A percentile compares a stretch with the other conserved stretches of the same genome.
phyloP scores from a whole-genome alignment of 1,140 invertebrate species.

The Stratiolaelaps scimitus region DNA sequence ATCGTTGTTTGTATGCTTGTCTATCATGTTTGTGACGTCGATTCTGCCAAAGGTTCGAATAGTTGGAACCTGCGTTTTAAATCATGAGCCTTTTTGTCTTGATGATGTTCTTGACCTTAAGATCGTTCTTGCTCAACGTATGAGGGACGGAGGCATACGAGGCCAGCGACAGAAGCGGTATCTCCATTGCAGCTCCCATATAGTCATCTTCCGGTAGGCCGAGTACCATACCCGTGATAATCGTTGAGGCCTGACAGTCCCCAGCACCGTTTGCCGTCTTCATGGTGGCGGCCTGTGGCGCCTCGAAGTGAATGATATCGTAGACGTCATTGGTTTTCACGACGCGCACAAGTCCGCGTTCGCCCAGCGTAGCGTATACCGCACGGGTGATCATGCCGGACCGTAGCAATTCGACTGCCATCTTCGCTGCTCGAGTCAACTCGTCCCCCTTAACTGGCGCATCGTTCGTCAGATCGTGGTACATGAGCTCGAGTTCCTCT shows the following conservation, averaged over 20 bases:
- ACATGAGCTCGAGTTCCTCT: slow-evolving; percentile 20
- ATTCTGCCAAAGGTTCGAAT: too few relatives aligned
- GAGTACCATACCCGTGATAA: slow-evolving; percentile 9
- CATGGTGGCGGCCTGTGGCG: slow-evolving; percentile 7
- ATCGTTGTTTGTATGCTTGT: too few relatives aligned
- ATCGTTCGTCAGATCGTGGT: not conserved
- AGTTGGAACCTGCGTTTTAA: too few relatives aligned
- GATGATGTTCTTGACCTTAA: slow-evolving; percentile 18
- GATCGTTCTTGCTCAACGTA: slow-evolving; percentile 16
- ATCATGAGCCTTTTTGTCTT: slow-evolving; percentile 20
- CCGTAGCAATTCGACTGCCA: not conserved
- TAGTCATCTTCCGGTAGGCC: slow-evolving; percentile 22
- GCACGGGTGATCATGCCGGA: not conserved
- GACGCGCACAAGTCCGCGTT: not conserved
- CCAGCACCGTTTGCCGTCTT: slow-evolving; percentile 19
- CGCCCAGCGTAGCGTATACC: not conserved
- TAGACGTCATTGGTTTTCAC: slow-evolving; percentile 13
- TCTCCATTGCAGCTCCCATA: slow-evolving; percentile 25
- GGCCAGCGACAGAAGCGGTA: not conserved
- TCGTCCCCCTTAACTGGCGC: not conserved
- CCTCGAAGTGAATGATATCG: slow-evolving; percentile 24
- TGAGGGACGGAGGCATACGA: not conserved
- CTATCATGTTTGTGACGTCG: too few relatives aligned
- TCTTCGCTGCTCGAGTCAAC: slow-evolving; percentile 3
- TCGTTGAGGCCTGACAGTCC: slow-evolving; percentile 26